Base-by-base conservation (phyloP, 2,113 vertebrate species). In the Chamaetylas fuelleborni region DNA sequence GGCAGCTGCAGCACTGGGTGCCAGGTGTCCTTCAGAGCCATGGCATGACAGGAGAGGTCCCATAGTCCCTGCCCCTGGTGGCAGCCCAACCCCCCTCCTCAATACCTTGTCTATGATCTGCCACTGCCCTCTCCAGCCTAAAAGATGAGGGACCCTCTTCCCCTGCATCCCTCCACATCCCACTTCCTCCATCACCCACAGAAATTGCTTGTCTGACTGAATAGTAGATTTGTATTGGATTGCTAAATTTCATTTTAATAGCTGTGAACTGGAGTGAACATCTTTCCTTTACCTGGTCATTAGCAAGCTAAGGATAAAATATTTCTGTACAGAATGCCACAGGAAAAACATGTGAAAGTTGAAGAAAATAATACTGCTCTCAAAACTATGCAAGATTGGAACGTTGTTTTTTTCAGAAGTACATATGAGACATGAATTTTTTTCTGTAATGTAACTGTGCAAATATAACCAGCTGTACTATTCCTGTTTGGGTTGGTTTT, bases 41-140 rank as follows among this genome's bases (percentile, higher is more conserved):
- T 0, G 4, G 24, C 24, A 26, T 5, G 17, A 26, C n/a, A 67
- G 51, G 11, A 2, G 2, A 6, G 12, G 28, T 19, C 26, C 38
- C 53, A 19, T 0, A 15, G 43, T 20, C 45, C 24, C 57, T 66
- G 34, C 4, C 12, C 31, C 10, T 43, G 5, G 25, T 8, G 38
- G n/a, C 47, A 61, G 61, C 74, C 33, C 0, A 0, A 15, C 6
- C 5, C n/a, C 2, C 3, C 1, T 34, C 12, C 22, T 33, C 7
- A 0, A 29, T 14, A 19, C 8, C 19, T 26, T 25, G 16, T 19
- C 45, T 3, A 0, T 7, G 29, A 19, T 16, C 40, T 47, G 42
- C 19, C 2, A 0, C 57, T 64, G 13, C 18, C 15, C 29, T 56
- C 29, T 56, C 24, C 60, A 58, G 15, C 14, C 34, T 0, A 1